Base-by-base conservation (phyloP, 1,140 invertebrate genomes). In the Ooceraea biroi region DNA sequence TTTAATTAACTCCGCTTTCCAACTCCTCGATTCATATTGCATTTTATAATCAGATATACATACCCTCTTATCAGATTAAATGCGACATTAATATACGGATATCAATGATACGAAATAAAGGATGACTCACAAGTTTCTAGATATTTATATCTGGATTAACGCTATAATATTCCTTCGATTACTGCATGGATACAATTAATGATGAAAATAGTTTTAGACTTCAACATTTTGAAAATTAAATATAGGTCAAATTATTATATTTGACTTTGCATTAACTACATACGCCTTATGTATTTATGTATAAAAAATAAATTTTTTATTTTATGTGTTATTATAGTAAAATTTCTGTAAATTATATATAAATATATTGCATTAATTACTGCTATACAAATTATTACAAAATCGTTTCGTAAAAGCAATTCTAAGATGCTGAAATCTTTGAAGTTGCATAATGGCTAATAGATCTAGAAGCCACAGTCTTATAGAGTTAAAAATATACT, bases 341-440 rank as follows among this genome's bases (percentile, higher is more conserved):
- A 25, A n/a, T 14, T 22, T 46, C 25, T 46, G 5, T 46, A 5
- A 66, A 66, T 66, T 17, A 66, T 46, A 30, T 30, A 55, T 55
- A 7, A 71, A 71, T 44, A 66, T 14, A 19, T 66, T 71, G 7
- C 11, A 68, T 50, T 17, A 71, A 73, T 58, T 73, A 22, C 1
- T 25, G 14, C n/a, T 57, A 2, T 25, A 46, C 44, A 10, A 58
- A 12, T 61, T n/a, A 76, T n/a, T n/a, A n/a, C n/a, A 4, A 76
- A 76, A 7, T 77, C 55, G 61, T 48, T 76, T 65, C 8, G 14
- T 65, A 12, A 44, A 22, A 52, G 52, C 19, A 36, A 63, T 41
- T 5, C 11, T 66, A 25, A 65, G 4, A 52, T 76, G 14, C n/a
- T 57, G 14, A 41, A 48, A 22, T 63, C 25, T 63, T 5, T n/a